phyloP scores from a whole-genome alignment of 2,888 invertebrate genomes.

The Venusia cambrica region DNA sequence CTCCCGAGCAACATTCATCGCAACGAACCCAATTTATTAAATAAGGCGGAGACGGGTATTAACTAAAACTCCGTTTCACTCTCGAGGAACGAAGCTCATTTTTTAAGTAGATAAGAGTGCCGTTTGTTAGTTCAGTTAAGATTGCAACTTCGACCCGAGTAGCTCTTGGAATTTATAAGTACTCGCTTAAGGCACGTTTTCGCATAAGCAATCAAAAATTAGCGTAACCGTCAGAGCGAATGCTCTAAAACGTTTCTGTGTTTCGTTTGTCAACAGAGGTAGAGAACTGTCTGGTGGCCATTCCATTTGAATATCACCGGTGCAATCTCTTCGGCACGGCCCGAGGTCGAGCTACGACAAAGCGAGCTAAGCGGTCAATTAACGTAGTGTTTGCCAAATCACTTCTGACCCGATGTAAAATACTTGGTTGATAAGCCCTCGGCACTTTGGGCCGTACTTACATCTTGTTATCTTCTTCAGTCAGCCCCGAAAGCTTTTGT shows the following conservation, averaged over 20 bases:
- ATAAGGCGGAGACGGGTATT: constrained; percentile 8
- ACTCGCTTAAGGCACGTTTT: constrained; percentile 36
- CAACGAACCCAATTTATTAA: constrained; percentile 20
- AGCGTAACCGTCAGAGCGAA: constrained; percentile 52
- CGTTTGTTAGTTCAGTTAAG: constrained; percentile 31
- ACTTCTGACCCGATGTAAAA: constrained; percentile 64
- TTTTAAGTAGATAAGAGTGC: constrained; percentile 23
- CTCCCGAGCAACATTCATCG: constrained; percentile 14
- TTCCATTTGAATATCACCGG: constrained; percentile 67
- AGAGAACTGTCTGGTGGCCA: constrained; percentile 43
- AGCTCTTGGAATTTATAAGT: constrained; percentile 36
- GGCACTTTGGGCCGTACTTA: constrained; percentile 60
- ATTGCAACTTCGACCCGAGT: constrained; percentile 33
- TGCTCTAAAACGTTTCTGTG: constrained; percentile 49
- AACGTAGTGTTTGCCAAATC: constrained; percentile 63
- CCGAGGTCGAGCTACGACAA: too few relatives aligned
- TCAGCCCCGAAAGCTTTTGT: constrained; percentile 64
- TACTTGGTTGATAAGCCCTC: constrained; percentile 59
- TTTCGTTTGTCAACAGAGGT: constrained; percentile 57
- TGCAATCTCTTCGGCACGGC: constrained; percentile 49
- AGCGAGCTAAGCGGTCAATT: constrained; percentile 66
- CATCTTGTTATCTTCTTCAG: constrained; percentile 67
- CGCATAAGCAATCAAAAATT: constrained; percentile 56
- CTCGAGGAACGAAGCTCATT: constrained; percentile 18
- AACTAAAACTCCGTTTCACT: constrained; percentile 19